phyloP scores from a whole-genome alignment of 2,797 vertebrate genomes.

The Masticophis lateralis region DNA sequence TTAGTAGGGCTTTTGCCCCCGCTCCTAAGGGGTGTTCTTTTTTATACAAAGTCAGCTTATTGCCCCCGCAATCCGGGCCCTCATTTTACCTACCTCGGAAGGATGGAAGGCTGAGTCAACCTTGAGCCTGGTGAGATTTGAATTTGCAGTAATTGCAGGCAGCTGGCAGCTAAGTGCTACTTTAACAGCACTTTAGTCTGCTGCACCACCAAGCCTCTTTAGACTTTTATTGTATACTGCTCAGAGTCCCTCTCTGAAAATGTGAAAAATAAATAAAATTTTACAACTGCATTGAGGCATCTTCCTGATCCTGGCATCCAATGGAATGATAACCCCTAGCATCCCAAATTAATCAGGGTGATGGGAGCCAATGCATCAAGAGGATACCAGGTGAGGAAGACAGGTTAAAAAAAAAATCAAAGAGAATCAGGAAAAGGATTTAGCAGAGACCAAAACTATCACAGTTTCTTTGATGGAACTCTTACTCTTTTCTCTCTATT shows the following conservation, averaged over 20 bases:
- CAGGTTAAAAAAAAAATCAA: not conserved
- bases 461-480: not conserved
- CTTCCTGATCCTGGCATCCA: not conserved
- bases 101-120: no score
- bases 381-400: not conserved
- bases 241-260: no score
- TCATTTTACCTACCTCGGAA: no score
- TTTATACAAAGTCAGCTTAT: no score
- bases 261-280: not conserved
- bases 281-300: not conserved
- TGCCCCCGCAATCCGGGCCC: no score
- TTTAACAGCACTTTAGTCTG: no score
- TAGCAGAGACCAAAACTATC: not conserved
- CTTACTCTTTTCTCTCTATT: not conserved
- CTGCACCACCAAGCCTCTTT: no score
- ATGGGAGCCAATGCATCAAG: not conserved
- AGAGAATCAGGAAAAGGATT: not conserved
- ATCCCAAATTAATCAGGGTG: not conserved
- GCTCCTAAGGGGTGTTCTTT: no score
- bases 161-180: no score
- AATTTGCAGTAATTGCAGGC: no score
- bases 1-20: no score
- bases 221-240: not conserved
- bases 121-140: no score
- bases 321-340: not conserved